phyloP scores from a whole-genome alignment of 2,113 vertebrate species.

The Dissostichus mawsoni region DNA sequence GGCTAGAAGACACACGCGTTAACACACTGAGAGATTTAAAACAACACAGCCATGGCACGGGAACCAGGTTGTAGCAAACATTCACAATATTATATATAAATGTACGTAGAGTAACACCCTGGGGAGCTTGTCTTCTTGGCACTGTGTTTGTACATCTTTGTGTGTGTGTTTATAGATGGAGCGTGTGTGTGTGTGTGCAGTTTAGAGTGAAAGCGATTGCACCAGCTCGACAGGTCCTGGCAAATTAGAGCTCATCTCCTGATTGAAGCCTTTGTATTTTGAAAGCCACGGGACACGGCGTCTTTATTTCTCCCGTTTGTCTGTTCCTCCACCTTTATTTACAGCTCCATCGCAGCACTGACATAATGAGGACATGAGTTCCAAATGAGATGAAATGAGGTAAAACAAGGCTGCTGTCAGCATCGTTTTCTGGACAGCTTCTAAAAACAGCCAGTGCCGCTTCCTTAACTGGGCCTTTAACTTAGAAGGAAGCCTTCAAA shows the following conservation, averaged over 20 bases:
- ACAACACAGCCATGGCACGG: constrained; percentile 53
- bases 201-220: constrained; percentile 42
- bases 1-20: constrained; percentile 64
- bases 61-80: constrained; percentile 48
- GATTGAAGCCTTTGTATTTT: constrained; percentile 63
- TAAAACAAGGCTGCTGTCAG: constrained; percentile 71
- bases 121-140: constrained; percentile 56
- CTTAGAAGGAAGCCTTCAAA: constrained; percentile 63
- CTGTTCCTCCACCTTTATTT: constrained; percentile 66
- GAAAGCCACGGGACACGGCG: constrained; percentile 50
- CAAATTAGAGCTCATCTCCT: constrained; percentile 65
- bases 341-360: constrained; percentile 66
- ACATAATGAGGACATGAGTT: constrained; percentile 79
- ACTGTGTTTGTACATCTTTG: constrained; percentile 9
- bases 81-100: constrained; percentile 33
- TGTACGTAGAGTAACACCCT: constrained; percentile 37
- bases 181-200: background rate
- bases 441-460: constrained; percentile 55
- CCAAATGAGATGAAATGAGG: constrained; percentile 73
- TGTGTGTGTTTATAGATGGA: background rate
- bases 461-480: constrained; percentile 74
- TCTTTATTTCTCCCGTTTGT: constrained; percentile 40
- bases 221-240: constrained; percentile 59
- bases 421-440: constrained; percentile 64
- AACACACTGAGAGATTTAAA: constrained; percentile 64